A percentile compares a stretch with the other conserved stretches of the same genome.
Conservation (phyloP, 2,888 invertebrate species). For the Leptodirus hochenwartii region DNA sequence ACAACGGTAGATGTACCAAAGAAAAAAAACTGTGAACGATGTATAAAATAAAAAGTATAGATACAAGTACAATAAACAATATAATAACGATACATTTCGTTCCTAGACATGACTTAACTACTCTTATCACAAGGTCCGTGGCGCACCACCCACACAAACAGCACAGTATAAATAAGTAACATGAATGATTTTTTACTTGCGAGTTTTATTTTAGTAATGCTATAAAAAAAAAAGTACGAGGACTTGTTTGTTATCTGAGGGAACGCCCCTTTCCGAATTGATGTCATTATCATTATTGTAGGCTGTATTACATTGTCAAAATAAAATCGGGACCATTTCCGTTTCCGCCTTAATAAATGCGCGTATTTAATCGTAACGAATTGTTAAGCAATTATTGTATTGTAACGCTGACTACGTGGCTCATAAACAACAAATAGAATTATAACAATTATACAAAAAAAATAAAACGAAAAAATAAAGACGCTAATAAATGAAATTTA, state of each 20-base stretch:
- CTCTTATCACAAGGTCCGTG: conserved; percentile 29
- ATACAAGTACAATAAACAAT: conserved; percentile 28
- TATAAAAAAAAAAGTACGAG: conserved; percentile 4
- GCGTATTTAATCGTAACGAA: background rate
- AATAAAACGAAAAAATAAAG: background rate
- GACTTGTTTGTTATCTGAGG: conserved; percentile 9
- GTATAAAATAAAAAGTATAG: conserved; percentile 28
- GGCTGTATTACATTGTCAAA: conserved; percentile 1
- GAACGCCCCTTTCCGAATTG: conserved; percentile 8
- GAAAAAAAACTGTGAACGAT: conserved; percentile 23
- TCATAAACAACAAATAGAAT: no score
- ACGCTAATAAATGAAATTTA: no score
- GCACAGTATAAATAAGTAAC: conserved; percentile 26
- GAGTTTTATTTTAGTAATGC: conserved; percentile 10
- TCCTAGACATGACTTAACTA: conserved; percentile 28
- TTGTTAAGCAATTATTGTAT: no score
- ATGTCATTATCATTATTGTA: conserved; percentile 5
- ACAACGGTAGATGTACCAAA: conserved; percentile 25
- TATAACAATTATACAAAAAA: no score
- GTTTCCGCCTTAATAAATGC: background rate
- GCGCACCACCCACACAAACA: conserved; percentile 26
- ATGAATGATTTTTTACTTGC: conserved; percentile 23
- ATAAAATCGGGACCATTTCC: background rate
- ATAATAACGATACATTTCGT: conserved; percentile 27
- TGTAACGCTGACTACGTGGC: no score